Evolutionary conservation across 2,888 invertebrate species (phyloP).

Genomic region (Drosophila helvetica): DNA sequence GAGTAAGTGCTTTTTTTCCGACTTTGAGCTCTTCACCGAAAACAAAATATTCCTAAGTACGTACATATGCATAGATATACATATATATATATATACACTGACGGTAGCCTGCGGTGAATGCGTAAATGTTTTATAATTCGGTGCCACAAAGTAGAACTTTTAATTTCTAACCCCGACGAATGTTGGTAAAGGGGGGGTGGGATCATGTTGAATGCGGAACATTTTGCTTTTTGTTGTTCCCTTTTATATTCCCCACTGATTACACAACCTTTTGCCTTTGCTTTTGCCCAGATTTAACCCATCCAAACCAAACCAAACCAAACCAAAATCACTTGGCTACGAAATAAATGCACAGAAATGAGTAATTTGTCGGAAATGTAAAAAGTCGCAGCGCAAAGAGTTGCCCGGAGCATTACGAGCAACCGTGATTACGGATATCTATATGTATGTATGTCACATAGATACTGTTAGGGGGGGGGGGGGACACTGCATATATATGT

Average conservation of each 20-base stretch:
- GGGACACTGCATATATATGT: not conserved
- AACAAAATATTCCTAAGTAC: slow-evolving; percentile 11
- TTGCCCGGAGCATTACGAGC: slow-evolving; percentile 1
- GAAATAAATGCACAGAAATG: slow-evolving; percentile 12
- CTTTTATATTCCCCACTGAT: slow-evolving; percentile 24
- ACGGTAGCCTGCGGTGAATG: slow-evolving; percentile 23
- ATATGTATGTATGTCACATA: not conserved
- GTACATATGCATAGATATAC: not conserved
- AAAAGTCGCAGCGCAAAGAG: slow-evolving; percentile 10
- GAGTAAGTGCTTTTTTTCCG: slow-evolving; percentile 66
- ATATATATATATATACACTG: not conserved
- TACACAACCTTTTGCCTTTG: slow-evolving; percentile 36
- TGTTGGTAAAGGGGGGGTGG: slow-evolving; percentile 6
- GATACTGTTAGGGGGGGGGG: not conserved
- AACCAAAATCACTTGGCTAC: slow-evolving; percentile 19
- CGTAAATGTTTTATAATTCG: slow-evolving; percentile 47
- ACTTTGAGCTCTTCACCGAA: slow-evolving; percentile 37
- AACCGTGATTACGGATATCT: slow-evolving; percentile 3
- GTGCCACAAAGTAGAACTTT: slow-evolving; percentile 51
- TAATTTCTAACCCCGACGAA: slow-evolving; percentile 40
- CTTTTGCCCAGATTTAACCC: slow-evolving; percentile 21
- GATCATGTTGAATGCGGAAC: not conserved
- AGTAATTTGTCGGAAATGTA: slow-evolving; percentile 21
- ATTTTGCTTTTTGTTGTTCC: not conserved
- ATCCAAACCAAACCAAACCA: slow-evolving; percentile 4